phyloP scores from a whole-genome alignment of 2,888 invertebrate genomes.

The Odontomyia ornata region DNA sequence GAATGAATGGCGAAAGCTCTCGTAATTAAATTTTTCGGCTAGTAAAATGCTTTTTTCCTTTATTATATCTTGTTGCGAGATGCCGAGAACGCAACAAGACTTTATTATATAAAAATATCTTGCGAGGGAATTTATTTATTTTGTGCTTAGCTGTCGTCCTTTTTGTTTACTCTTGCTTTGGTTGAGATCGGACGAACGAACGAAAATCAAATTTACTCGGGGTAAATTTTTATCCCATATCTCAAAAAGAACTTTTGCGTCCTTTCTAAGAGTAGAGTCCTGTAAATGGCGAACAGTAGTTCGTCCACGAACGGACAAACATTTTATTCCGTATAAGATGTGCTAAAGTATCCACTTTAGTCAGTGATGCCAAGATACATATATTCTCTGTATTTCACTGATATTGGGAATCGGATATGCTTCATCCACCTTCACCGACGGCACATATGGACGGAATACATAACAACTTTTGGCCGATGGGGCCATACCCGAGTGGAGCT shows the following conservation, averaged over 20 bases:
- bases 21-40: conserved; percentile 34
- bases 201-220: conserved; percentile 43
- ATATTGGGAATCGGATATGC: conserved; percentile 14
- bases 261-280: too few relatives aligned
- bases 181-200: conserved; percentile 13
- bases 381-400: background rate
- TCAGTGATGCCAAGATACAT: background rate
- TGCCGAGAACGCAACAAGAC: conserved; percentile 2
- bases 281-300: background rate
- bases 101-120: conserved; percentile 35
- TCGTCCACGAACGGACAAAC: background rate
- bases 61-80: background rate
- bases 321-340: background rate
- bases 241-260: conserved; percentile 28
- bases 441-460: conserved; percentile 41
- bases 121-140: conserved; percentile 24
- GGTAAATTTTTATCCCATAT: conserved; percentile 22
- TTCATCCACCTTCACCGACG: background rate
- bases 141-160: conserved; percentile 36
- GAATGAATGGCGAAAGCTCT: background rate
- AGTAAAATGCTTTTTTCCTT: background rate
- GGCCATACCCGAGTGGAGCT: background rate
- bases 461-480: conserved; percentile 36
- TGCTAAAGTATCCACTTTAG: background rate
- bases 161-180: background rate